Base-by-base conservation (phyloP, 2,888 invertebrate species). In the Clepsis dumicolana region DNA sequence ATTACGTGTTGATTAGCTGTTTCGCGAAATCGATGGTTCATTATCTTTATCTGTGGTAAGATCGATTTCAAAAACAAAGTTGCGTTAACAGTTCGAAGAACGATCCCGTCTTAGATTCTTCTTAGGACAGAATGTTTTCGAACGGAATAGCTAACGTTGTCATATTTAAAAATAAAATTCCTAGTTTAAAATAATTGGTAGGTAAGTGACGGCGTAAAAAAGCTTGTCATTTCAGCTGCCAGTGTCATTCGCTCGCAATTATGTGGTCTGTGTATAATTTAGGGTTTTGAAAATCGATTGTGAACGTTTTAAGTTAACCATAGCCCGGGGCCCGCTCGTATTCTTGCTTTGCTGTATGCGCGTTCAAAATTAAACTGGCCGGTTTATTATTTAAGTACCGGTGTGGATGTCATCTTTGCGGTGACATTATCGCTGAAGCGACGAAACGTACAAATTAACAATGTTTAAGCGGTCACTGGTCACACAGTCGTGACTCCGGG, bases 201-300 rank as follows among this genome's bases (percentile, higher is more conserved):
- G 68, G 50, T 68, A 41, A 52, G 41, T 65, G 57, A 57, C 29
- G 29, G 27, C 14, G 52, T 41, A 60, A 60, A 65, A 7, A 65
- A 68, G 50, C 21, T 14, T 68, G 59, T 68, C 41, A 68, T 53
- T 64, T 64, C 68, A 68, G 63, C 68, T 64, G 68, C 68, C 59
- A 64, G 64, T 68, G 64, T 68, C 68, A 68, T 59, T 67, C 50
- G 35, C 56, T 38, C 10, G 52, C 41, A 68, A 50, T 67, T 67
- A 67, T 35, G 53, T 18, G 48, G 10, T 21, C 12, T 10, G 29
- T 21, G 32, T 54, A 12, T 57, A 63, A 24, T 64, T 59, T 64
- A 32, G 52, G 41, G 41, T 44, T 68, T 44, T 54, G 63, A 59
- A 59, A 64, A 68, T 41, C 12, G 48, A 24, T 41, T 16, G 4